Evolutionary conservation across 1,140 invertebrate species (phyloP), one percentile per base, ranked within the genome.

Genomic region (Apis cerana): DNA sequence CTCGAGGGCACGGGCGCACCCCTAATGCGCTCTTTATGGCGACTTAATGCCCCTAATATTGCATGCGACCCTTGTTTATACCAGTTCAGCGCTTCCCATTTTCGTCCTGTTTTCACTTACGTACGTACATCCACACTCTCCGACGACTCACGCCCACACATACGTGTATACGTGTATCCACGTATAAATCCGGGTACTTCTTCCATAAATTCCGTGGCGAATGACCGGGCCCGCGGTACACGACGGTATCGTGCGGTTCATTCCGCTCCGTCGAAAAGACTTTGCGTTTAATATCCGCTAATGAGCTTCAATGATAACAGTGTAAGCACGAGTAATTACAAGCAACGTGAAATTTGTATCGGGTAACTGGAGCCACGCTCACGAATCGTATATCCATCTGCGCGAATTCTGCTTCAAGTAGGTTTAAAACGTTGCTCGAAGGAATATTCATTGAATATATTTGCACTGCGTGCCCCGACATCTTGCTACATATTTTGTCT

Each of bases 21-120:
- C 91, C 89, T 94, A 94, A 94, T 94, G 92, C 92, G 92, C 93
- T 93, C 93, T 94, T 94, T 94, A 94, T 93, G 92, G 92, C 92
- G 91, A 92, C 91, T 94, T 94, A 92, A 94, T 94, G 93, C 92
- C 92, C 91, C 93, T 94, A 94, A 94, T 94, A 94, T 94, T 93
- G 91, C 93, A 92, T 93, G 88, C 91, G 91, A 93, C 93, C 93
- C 93, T 93, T 93, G 93, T 93, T 93, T 93, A 93, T 92, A 92
- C 90, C 92, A 92, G 92, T 93, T 91, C 92, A 93, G 89, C 92
- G 91, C 91, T 91, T 92, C 89, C 91, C 91, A 93, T 91, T 93
- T 93, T 93, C 90, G 80, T 83, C 89, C 81, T 84, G 85, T 85
- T 90, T 89, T 90, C 83, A 88, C 88, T 89, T 88, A 85, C 84